These are phyloP conservation scores for Tupiocoris notatus DNA, from an alignment of 2,888 invertebrate species.

Conservation along the genomic window DNA sequence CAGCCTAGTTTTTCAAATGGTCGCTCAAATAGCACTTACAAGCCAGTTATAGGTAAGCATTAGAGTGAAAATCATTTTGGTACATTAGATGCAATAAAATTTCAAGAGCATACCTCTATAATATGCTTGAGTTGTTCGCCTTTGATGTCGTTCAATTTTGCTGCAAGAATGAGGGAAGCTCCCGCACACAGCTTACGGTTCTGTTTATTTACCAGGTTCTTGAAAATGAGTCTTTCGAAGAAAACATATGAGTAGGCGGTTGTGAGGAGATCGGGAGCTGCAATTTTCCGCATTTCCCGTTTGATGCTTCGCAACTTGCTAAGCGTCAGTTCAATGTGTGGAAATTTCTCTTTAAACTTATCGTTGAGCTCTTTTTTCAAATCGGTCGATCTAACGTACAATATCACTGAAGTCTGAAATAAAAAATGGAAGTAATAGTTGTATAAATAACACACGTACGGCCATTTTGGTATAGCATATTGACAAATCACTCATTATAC, in stretches of 20 bases:
- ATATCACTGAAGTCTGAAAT: constrained; percentile 82
- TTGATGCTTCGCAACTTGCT: constrained; percentile 96
- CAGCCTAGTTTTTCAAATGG: no score
- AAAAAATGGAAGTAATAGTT: neutral
- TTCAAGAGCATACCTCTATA: constrained; percentile 79
- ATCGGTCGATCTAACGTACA: constrained; percentile 93
- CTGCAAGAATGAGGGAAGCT: constrained; percentile 87
- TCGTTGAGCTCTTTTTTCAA: constrained; percentile 96
- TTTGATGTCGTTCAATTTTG: constrained; percentile 96
- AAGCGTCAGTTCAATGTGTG: constrained; percentile 87
- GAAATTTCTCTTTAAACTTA: constrained; percentile 92
- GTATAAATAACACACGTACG: no score
- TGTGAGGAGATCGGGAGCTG: constrained; percentile 80
- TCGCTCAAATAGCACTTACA: no score
- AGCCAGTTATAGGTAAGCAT: no score
- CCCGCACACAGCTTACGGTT: constrained; percentile 95
- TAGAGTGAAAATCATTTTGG: no score
- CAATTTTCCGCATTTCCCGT: constrained; percentile 91
- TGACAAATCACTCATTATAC: constrained; percentile 11
- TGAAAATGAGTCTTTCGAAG: constrained; percentile 92
- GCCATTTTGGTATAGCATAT: neutral
- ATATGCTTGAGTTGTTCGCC: constrained; percentile 81
- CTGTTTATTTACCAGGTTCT: constrained; percentile 87
- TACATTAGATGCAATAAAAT: no score
- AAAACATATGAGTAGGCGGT: constrained; percentile 98